Conservation (phyloP, 1,140 invertebrate genomes). For the Cherax quadricarinatus region DNA sequence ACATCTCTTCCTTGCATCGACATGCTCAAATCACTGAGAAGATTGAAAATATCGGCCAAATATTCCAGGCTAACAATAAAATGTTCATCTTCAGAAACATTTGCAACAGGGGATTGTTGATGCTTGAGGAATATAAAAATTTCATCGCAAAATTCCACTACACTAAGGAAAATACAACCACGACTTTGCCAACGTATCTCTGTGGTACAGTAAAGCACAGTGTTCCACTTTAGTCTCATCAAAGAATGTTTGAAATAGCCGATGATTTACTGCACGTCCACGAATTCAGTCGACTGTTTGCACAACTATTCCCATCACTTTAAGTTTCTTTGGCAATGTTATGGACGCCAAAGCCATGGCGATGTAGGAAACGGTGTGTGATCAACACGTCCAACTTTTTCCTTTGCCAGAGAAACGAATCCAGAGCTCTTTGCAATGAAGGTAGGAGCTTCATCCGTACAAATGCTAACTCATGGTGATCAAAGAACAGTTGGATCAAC, state of each 20-base stretch:
- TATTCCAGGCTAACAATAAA: constrained; percentile 41
- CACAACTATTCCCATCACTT: constrained; percentile 41
- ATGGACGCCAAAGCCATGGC: too few relatives aligned
- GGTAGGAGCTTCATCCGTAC: too few relatives aligned
- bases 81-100: constrained; percentile 62
- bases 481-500: too few relatives aligned
- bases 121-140: constrained; percentile 38
- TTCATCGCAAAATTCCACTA: constrained; percentile 41
- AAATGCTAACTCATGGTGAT: too few relatives aligned
- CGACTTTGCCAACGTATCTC: too few relatives aligned
- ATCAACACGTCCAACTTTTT: too few relatives aligned
- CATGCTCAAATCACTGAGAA: constrained; percentile 69
- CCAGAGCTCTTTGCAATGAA: too few relatives aligned
- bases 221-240: constrained; percentile 66
- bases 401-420: constrained; percentile 23
- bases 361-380: too few relatives aligned
- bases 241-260: constrained; percentile 61
- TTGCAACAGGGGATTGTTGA: constrained; percentile 45
- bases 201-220: background rate
- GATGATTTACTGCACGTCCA: constrained; percentile 31
- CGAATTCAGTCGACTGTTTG: constrained; percentile 12
- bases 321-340: too few relatives aligned
- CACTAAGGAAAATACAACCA: background rate
- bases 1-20: constrained; percentile 69
- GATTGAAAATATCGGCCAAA: constrained; percentile 30